Base-by-base conservation (phyloP, 2,113 vertebrate species). In the Poeciliopsis occidentalis region DNA sequence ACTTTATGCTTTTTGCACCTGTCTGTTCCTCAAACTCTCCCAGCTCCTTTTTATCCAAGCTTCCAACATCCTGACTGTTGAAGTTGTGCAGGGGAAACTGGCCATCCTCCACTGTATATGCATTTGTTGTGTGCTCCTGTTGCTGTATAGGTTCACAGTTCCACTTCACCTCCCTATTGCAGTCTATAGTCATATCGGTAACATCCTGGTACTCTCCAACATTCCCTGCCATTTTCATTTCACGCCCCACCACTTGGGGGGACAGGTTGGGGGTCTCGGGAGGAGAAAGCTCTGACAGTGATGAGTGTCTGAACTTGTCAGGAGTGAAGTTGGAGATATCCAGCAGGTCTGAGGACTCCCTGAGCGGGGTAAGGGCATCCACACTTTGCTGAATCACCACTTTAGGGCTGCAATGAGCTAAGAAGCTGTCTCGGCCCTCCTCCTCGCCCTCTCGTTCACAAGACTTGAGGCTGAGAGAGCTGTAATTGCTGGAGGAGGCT, bases 301-400 rank as follows among this genome's bases (percentile, higher is more conserved):
- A 98, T 2, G 96, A 96, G 92, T 99, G 97, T 89, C 97, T 96
- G 92, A 99, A 99, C 91, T 98, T 98, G 93, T 99, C 98, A 37
- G 98, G 98, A 66, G 98, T 99, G 89, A 99, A 99, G 95, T 99
- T 99, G 70, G 98, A 99, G 90, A 99, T 99, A 91, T 99, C 98
- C 87, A 99, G 95, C 89, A 99, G 96, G 92, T 99, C 98, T 64
- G 96, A 96, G 80, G 98, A 98, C 92, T 99, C 98, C 89, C 98
- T 96, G 86, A 99, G 78, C 62, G 98, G 98, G 64, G 96, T 95
- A 88, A 99, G 96, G 93, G 97, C 96, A 73, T 99, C 97, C 91
- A 96, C 95, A 93, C 96, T 99, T 87, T 99, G 97, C 92, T 98
- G 98, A 94, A 98, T 98, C 92, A 99, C 96, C 87, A 99, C 94